Base-by-base conservation (phyloP, 2,888 invertebrate genomes). In the Cordylochernes scorpioides region DNA sequence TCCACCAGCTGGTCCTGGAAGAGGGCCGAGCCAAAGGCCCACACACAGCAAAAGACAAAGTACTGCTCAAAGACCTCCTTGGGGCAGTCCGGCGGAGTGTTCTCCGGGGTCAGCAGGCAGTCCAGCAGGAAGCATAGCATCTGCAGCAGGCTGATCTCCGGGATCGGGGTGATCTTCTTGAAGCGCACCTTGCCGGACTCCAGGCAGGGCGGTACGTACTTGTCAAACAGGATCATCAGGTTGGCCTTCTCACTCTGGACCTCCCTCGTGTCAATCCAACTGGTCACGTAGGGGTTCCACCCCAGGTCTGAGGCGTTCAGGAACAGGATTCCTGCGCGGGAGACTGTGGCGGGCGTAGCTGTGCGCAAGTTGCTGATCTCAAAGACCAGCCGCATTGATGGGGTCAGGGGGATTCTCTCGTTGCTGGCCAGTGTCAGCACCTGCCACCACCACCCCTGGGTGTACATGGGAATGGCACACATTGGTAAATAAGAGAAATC, bases 21-120 rank as follows among this genome's bases (percentile, higher is more conserved):
- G 68, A 86, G 74, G 15, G 80, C 73, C n/a, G 86, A 80, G 14
- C 91, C 91, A 57, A 91, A 91, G 0, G 88, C 86, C 88, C 91
- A 91, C 40, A 91, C 70, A 42, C 77, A 74, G 34, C 82, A 78
- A 55, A 91, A 91, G 7, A 78, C 86, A 53, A 91, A 91, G 54
- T 82, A 88, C 28, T 86, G 60, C 52, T 91, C 91, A 48, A 84
- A 78, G 65, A 78, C 71, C 45, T 91, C 91, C 50, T 88, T 91
- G 7, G 77, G 69, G 46, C 82, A 86, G 42, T 88, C 86, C 8
- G 64, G 56, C 1, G 80, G 73, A n/a, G 29, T 9, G 26, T 27
- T 17, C 44, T 70, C 68, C 5, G 72, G 70, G 3, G 68, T 71
- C 28, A 91, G 57, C 27, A 88, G 59, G 51, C 74, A 77, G 45